Evolutionary conservation across 2,113 vertebrate genomes (phyloP).

Genomic region (Apteryx mantelli): DNA sequence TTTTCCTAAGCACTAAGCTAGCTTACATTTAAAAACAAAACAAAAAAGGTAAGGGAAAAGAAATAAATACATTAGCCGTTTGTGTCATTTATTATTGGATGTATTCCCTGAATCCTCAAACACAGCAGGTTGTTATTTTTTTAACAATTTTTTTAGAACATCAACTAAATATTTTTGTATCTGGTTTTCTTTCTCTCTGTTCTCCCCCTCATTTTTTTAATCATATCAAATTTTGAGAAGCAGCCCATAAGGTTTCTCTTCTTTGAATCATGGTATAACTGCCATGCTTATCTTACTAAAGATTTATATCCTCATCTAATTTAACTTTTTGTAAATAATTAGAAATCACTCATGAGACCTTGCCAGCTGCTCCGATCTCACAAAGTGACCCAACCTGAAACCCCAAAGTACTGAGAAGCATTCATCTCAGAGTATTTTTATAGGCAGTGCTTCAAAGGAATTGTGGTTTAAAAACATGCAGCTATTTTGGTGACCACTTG

Average conservation of each 20-base stretch:
- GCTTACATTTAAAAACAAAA: neutral
- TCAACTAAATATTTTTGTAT: neutral
- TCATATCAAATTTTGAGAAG: neutral
- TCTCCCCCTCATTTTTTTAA: neutral
- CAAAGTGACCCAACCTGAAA: slow-evolving; percentile 63
- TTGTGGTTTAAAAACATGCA: slow-evolving; percentile 75
- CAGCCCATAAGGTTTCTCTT: neutral
- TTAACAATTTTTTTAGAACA: neutral
- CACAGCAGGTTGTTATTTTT: neutral
- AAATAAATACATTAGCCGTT: neutral
- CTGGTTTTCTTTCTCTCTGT: neutral
- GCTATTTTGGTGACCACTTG: slow-evolving; percentile 81
- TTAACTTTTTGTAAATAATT: slow-evolving; percentile 70
- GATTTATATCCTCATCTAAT: slow-evolving; percentile 64
- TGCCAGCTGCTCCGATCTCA: slow-evolving; percentile 71
- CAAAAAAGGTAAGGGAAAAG: neutral
- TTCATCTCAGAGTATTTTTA: slow-evolving; percentile 68
- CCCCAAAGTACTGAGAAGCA: slow-evolving; percentile 72
- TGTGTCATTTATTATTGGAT: neutral
- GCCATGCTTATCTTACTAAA: slow-evolving; percentile 32
- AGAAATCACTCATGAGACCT: slow-evolving; percentile 60
- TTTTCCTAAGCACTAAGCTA: neutral
- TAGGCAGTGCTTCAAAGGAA: slow-evolving; percentile 79
- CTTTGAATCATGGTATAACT: neutral
- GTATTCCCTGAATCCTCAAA: neutral